Conservation (phyloP, 2,888 invertebrate species). For the Caenorhabditis sp. region DNA sequence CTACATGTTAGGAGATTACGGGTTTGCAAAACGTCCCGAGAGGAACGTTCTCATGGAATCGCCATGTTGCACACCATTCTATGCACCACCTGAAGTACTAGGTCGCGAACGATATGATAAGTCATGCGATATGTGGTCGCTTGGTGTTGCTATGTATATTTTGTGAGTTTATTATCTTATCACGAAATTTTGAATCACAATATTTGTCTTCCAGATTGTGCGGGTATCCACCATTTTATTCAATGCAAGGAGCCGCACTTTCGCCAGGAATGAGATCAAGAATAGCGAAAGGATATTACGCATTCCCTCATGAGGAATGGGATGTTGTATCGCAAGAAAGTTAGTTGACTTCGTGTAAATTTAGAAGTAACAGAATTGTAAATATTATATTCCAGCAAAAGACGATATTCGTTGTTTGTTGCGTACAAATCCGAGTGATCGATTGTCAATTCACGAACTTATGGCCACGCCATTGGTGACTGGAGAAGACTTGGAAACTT, state of each 20-base stretch:
- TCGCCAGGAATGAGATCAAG: conserved; percentile 98
- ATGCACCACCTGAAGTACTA: conserved; percentile 89
- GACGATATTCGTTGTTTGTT: conserved; percentile 62
- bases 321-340: conserved; percentile 87
- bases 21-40: conserved; percentile 93
- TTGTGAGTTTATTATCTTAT: conserved; percentile 76
- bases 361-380: not conserved
- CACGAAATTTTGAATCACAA: not conserved
- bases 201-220: conserved; percentile 77
- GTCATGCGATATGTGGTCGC: conserved; percentile 98
- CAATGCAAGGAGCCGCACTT: conserved; percentile 93
- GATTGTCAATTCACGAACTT: conserved; percentile 65
- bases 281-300: conserved; percentile 92
- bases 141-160: conserved; percentile 99
- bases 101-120: conserved; percentile 98
- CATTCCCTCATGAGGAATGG: conserved; percentile 96
- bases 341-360: conserved; percentile 67
- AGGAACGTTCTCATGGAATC: conserved; percentile 86
- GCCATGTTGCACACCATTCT: conserved; percentile 98
- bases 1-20: conserved; percentile 96
- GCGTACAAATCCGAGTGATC: conserved; percentile 63
- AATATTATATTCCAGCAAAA: conserved; percentile 59
- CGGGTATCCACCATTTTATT: conserved; percentile 98
- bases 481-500: conserved; percentile 31
- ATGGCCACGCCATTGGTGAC: conserved; percentile 60